Base-by-base conservation (phyloP, 2,797 vertebrate species). In the Antrozous pallidus region DNA sequence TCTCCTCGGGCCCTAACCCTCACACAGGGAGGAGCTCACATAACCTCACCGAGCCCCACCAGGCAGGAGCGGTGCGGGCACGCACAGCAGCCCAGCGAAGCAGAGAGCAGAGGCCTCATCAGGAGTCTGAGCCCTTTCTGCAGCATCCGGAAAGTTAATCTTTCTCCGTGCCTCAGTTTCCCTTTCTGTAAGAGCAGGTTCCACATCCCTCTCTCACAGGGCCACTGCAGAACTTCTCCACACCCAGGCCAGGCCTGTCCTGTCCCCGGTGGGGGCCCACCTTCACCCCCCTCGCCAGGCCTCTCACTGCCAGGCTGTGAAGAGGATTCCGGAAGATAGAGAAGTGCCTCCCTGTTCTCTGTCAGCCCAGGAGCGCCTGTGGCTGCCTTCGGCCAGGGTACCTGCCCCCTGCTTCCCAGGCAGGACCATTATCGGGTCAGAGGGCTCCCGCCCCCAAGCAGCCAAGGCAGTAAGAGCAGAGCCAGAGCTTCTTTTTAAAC, bases 341-440 rank as follows among this genome's bases (percentile, higher is more conserved):
- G 67, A 2, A 26, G 38, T 56, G 47, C 1, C n/a, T 13, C 18
- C 54, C 33, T 3, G 5, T 45, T 1, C 42, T 28, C 51, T 26
- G 0, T n/a, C n/a, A 17, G 28, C 10, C 6, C 10, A 0, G 1
- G 47, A 40, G 33, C 18, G 28, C 31, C 38, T 6, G 2, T 0
- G 24, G 73, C 92, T 40, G 5, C 49, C 36, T 10, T 8, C 2
- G 16, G 40, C 54, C 65, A 28, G 2, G 70, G 40, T 4, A 8
- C 17, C 61, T 36, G 65, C 51, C 5, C 40, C 78, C 82, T 22
- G 58, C 83, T 38, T 1, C 28, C 69, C 33, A 6, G 26, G 38
- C 6, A 24, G 58, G 33, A n/a, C 84, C 5, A 0, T 4, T 1
- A 13, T 6, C 0, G 0, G 22, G 78, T 22, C 17, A 1, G 49